These are phyloP conservation scores for Zonotrichia albicollis DNA, from an alignment of 2,797 vertebrate genomes.

Conservation along the genomic window DNA sequence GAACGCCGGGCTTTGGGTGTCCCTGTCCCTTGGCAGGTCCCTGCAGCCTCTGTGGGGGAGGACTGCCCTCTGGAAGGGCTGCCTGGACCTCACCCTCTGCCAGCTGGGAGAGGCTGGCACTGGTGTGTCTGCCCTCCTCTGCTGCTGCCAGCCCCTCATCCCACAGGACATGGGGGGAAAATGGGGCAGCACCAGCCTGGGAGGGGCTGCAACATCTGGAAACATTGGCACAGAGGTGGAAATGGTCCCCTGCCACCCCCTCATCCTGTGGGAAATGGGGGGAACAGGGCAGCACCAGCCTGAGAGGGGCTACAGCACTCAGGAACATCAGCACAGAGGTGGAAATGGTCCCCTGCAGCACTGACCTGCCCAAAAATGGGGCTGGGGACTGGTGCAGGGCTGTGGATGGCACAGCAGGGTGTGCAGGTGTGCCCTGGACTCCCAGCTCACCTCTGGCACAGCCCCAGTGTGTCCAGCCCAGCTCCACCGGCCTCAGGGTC, in stretches of 20 bases:
- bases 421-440: neutral
- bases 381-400: neutral
- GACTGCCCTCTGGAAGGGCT: neutral
- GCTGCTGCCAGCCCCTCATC: neutral
- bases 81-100: neutral
- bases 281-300: too few relatives aligned
- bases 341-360: neutral
- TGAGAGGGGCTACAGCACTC: too few relatives aligned
- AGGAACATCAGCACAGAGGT: too few relatives aligned
- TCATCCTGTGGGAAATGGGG: too few relatives aligned
- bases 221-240: neutral
- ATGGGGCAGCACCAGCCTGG: accelerated
- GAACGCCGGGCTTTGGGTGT: accelerated
- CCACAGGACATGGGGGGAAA: accelerated
- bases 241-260: neutral
- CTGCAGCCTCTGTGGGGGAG: neutral
- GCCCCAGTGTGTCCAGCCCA: neutral
- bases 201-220: accelerated
- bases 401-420: accelerated
- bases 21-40: neutral
- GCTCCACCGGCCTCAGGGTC: accelerated
- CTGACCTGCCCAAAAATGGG: neutral
- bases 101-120: neutral
- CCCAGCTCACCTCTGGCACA: accelerated
- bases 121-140: neutral